Base-by-base conservation (phyloP, 2,888 invertebrate species). In the Synergus itoensis region DNA sequence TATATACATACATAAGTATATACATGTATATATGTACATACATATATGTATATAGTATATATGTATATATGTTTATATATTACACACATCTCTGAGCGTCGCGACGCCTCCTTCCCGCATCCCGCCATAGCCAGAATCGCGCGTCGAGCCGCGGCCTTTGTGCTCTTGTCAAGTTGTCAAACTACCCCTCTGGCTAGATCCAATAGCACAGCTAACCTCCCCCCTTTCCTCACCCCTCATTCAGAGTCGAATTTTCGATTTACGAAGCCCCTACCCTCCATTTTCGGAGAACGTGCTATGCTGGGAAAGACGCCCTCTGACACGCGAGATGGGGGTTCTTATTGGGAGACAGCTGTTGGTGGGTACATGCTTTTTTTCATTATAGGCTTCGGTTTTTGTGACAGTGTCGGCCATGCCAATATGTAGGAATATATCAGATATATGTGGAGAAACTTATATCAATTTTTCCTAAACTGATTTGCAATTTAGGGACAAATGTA, bases 91-190 rank as follows among this genome's bases (percentile, higher is more conserved):
- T 93, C 85, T 87, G 86, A 93, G 93, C 94, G 93, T 93, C 93
- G 94, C 93, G 93, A 94, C 94, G 94, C 93, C 93, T 93, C 92
- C 89, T 87, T 81, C 85, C 85, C 84, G 84, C 83, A 85, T 84
- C 78, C 79, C 77, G 81, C 79, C 85, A 79, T 81, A 78, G 81
- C 40, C 62, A 18, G 63, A 77, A 79, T 79, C 41, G 60, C 60
- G 57, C 78, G 69, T 81, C 48, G 80, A 82, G 91, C 92, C 92
- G 92, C 92, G 93, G 93, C 90, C 91, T 92, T 92, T 92, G 91
- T 92, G 89, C 91, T 91, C 92, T 89, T 91, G 92, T 92, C 92
- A 91, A 92, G 87, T 91, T 92, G 92, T 92, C 92, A 92, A 92
- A 91, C 91, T 90, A 90, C 90, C 91, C 91, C 91, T 89, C 86